phyloP scores from a whole-genome alignment of 2,797 vertebrate genomes.

The Melanotaenia trifasciata region DNA sequence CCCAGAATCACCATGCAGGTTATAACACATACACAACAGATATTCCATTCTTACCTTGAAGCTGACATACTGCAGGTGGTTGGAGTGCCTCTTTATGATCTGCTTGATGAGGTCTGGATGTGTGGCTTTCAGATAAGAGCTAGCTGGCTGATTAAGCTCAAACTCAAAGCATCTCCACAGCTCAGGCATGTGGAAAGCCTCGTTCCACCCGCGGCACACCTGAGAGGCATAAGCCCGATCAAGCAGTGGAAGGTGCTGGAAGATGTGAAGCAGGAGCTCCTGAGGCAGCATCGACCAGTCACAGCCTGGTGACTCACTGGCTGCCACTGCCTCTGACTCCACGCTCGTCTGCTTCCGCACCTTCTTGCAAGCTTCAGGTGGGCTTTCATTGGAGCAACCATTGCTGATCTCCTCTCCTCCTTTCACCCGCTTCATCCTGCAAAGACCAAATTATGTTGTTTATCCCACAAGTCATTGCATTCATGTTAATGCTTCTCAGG shows the following conservation, averaged over 20 bases:
- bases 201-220: slow-evolving; percentile 94
- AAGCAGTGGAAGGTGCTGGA: slow-evolving; percentile 94
- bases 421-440: slow-evolving; percentile 93
- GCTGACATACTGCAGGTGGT: slow-evolving; percentile 97
- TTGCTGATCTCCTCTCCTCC: slow-evolving; percentile 79
- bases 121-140: slow-evolving; percentile 95
- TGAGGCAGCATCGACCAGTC: slow-evolving; percentile 92
- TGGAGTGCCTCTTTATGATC: slow-evolving; percentile 97
- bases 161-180: slow-evolving; percentile 98
- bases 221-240: slow-evolving; percentile 95
- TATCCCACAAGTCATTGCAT: not conserved
- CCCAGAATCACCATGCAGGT: not conserved
- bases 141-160: slow-evolving; percentile 95
- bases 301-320: slow-evolving; percentile 33
- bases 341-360: slow-evolving; percentile 67
- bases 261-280: slow-evolving; percentile 93
- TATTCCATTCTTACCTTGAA: slow-evolving; percentile 88
- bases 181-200: slow-evolving; percentile 98
- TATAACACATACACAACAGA: not conserved
- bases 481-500: not conserved
- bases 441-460: not conserved
- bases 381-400: slow-evolving; percentile 77
- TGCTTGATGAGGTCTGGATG: slow-evolving; percentile 98
- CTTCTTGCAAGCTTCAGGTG: slow-evolving; percentile 84
- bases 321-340: slow-evolving; percentile 13